Evolutionary conservation across 1,140 invertebrate genomes (phyloP), one percentile per base, ranked within the genome.

Genomic region (Triops longicaudatus): DNA sequence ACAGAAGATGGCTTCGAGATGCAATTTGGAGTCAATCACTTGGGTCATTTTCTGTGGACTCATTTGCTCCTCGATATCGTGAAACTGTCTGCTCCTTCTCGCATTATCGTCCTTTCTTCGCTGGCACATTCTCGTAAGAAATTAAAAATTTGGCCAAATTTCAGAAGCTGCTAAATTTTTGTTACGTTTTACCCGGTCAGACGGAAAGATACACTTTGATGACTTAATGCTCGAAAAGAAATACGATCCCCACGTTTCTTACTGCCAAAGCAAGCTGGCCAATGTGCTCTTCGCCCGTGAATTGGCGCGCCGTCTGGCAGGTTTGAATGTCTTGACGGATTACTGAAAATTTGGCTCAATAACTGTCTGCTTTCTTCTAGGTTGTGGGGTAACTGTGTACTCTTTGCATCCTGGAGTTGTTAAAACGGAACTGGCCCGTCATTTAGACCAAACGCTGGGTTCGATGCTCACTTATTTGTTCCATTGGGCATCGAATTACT

Each of bases 351-450:
- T 75, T 37, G 43, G 26, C n/a, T 17, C 26, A n/a, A 7, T 43
- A 75, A 43, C 11, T 73, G 26, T 75, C 41, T 79, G n/a, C 17
- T 73, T 73, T 78, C 81, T 82, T 82, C 50, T 80, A 92, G 91
- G 88, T 22, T 89, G 89, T 26, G 88, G 89, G 71, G 91, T 98
- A 5, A 92, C 91, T 3, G 92, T 91, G 5, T 92, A 94, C 85
- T 88, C 91, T 37, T 87, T 96, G 17, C 91, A 98, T 88, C 96
- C 96, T 7, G 95, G 96, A 31, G 86, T 95, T 76, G 90, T 93
- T 0, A 89, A 91, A 82, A 96, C 95, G 6, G 88, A 93, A 77
- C 86, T 96, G 27, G 89, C 89, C 12, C 86, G 94, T 3, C 89
- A 97, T 91, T 81, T 78, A 89, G 86, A 82, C 81, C 22, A 84